Percentiles rank a stretch among this genome's conserved stretches.
phyloP scores from a whole-genome alignment of 1,140 invertebrate genomes.

The Charaxes varanes region DNA sequence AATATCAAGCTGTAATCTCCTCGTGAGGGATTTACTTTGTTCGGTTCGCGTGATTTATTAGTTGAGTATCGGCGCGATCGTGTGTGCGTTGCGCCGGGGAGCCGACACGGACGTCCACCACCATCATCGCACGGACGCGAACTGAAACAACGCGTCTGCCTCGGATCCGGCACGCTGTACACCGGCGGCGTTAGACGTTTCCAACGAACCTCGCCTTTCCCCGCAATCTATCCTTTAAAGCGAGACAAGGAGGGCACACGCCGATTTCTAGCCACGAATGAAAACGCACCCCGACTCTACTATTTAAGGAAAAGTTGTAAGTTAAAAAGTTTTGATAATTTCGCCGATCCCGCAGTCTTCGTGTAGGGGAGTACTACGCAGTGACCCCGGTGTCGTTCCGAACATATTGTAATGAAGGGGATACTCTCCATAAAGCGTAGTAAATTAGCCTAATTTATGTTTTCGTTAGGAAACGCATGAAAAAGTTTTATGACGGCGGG shows the following conservation, averaged over 20 bases:
- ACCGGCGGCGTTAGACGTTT: slow-evolving; percentile 33
- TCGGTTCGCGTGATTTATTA: slow-evolving; percentile 56
- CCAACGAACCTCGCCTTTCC: slow-evolving; percentile 32
- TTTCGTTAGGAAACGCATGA: slow-evolving; percentile 66
- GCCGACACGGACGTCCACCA: slow-evolving; percentile 40
- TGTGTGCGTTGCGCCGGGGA: slow-evolving; percentile 35
- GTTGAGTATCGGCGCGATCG: slow-evolving; percentile 45
- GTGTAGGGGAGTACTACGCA: slow-evolving; percentile 51
- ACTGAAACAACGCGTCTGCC: slow-evolving; percentile 45
- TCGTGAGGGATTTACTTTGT: slow-evolving; percentile 50
- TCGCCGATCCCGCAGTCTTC: slow-evolving; percentile 50
- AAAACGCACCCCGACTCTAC: slow-evolving; percentile 38
- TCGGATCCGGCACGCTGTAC: slow-evolving; percentile 30
- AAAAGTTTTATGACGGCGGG: slow-evolving; percentile 64
- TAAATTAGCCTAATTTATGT: slow-evolving; percentile 72
- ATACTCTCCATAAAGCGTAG: slow-evolving; percentile 62
- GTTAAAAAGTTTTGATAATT: slow-evolving; percentile 72
- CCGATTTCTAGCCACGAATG: slow-evolving; percentile 35
- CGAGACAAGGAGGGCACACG: slow-evolving; percentile 41
- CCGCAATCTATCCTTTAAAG: slow-evolving; percentile 25
- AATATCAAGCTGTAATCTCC: slow-evolving; percentile 60
- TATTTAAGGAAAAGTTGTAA: slow-evolving; percentile 61
- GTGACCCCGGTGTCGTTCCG: slow-evolving; percentile 60
- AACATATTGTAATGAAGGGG: slow-evolving; percentile 70
- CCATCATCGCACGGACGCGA: slow-evolving; percentile 54